phyloP scores from a whole-genome alignment of 92 coral and sea anemone species.

The Pocillopora meandrina region DNA sequence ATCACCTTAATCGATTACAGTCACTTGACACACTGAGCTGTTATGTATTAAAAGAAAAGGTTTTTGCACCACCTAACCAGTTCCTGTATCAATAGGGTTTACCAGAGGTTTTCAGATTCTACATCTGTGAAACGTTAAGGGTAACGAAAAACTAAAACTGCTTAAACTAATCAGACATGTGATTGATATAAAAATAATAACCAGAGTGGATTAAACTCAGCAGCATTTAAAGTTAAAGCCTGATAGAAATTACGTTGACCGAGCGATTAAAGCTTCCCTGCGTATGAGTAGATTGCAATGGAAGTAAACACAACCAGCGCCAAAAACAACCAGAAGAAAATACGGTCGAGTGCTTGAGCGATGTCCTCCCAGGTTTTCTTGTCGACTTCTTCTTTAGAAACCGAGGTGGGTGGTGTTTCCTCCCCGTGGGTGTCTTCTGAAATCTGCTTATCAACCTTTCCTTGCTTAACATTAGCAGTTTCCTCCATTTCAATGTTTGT shows the following conservation, averaged over 20 bases:
- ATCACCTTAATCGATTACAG: too few species aligned
- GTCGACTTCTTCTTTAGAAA: conserved; percentile 17
- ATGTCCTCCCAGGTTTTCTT: conserved; percentile 58
- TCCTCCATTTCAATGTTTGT: not conserved
- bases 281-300: conserved; percentile 15
- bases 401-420: conserved; percentile 2
- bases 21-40: too few species aligned
- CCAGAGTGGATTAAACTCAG: too few species aligned
- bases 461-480: not conserved
- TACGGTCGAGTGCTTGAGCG: conserved; percentile 56
- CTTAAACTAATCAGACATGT: too few species aligned
- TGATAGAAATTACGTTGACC: not conserved
- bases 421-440: not conserved
- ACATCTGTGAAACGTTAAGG: too few species aligned
- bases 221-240: too few species aligned
- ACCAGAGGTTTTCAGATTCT: too few species aligned
- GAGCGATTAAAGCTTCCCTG: not conserved
- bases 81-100: too few species aligned
- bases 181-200: too few species aligned
- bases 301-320: conserved; percentile 14
- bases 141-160: too few species aligned
- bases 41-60: too few species aligned
- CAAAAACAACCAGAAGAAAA: conserved; percentile 67
- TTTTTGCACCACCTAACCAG: too few species aligned
- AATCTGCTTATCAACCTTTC: not conserved